Evolutionary conservation across 2,888 invertebrate species (phyloP).

Genomic region (Sympetrum striolatum): DNA sequence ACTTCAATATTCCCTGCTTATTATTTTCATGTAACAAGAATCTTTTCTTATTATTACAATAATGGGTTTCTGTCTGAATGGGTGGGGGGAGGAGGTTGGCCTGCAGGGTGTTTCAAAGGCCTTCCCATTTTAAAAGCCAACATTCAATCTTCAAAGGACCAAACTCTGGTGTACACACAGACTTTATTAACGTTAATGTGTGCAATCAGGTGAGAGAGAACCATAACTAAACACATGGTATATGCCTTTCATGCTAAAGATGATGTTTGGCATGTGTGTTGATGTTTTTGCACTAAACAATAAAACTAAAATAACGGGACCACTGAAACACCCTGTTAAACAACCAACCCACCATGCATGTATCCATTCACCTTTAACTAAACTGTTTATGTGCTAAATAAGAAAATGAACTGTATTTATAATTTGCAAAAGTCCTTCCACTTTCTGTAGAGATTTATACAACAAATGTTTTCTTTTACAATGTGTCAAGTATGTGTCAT

Average conservation of each 20-base stretch:
- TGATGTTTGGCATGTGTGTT: slow-evolving; percentile 35
- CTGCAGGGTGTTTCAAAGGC: slow-evolving; percentile 39
- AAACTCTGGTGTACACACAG: neutral
- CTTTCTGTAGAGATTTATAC: slow-evolving; percentile 19
- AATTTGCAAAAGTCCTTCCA: slow-evolving; percentile 38
- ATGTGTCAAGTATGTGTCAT: slow-evolving; percentile 18
- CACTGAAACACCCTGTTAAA: slow-evolving; percentile 37
- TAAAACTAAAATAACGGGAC: slow-evolving; percentile 38
- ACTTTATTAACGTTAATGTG: no score
- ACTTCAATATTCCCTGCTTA: slow-evolving; percentile 32
- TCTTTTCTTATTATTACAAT: slow-evolving; percentile 23
- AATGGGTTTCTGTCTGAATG: slow-evolving; percentile 34
- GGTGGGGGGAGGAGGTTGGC: slow-evolving; percentile 22
- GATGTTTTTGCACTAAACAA: slow-evolving; percentile 27
- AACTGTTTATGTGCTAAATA: slow-evolving; percentile 31
- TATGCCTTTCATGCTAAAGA: slow-evolving; percentile 9
- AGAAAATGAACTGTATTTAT: slow-evolving; percentile 40
- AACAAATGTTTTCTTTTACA: slow-evolving; percentile 6
- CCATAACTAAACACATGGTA: neutral
- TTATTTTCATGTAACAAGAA: slow-evolving; percentile 3
- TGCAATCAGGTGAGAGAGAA: neutral
- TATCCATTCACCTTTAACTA: slow-evolving; percentile 35
- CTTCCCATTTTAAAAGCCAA: slow-evolving; percentile 17
- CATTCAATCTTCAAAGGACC: neutral
- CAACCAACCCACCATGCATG: slow-evolving; percentile 33